Evolutionary conservation across 2,113 vertebrate genomes (phyloP).

Genomic region (Columbina picui): DNA sequence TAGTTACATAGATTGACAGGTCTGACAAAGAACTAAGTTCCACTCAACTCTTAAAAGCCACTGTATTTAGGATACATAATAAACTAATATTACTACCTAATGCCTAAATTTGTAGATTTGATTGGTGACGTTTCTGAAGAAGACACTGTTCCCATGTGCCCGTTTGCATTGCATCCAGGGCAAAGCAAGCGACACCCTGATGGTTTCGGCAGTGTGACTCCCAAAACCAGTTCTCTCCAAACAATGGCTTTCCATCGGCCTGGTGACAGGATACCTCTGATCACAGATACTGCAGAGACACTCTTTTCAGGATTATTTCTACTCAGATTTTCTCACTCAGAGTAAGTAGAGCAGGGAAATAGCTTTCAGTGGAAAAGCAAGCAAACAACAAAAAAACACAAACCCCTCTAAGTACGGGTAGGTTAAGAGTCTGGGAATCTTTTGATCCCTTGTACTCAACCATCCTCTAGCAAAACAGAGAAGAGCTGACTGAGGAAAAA

Average conservation of each 20-base stretch:
- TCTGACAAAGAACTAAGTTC: background rate
- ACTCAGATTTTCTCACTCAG: constrained; percentile 39
- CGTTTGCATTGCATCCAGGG: background rate
- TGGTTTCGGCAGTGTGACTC: background rate
- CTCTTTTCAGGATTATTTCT: constrained; percentile 18
- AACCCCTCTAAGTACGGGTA: constrained; percentile 8
- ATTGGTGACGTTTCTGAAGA: background rate
- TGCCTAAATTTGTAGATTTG: background rate
- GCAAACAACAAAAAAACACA: constrained; percentile 45
- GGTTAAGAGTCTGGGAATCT: constrained; percentile 46
- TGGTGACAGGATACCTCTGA: background rate
- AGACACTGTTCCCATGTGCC: background rate
- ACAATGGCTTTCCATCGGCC: background rate
- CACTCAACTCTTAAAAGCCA: background rate
- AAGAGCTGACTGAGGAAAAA: constrained; percentile 34
- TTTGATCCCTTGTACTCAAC: constrained; percentile 45
- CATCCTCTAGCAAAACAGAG: background rate
- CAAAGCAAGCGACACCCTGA: background rate
- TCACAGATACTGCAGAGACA: background rate
- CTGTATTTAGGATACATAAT: background rate
- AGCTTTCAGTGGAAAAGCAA: constrained; percentile 47
- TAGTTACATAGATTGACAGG: background rate
- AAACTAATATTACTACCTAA: background rate
- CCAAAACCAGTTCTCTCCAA: background rate
- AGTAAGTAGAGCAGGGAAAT: constrained; percentile 47